These are phyloP conservation scores for Zophobas morio DNA, from an alignment of 1,140 invertebrate genomes.

Conservation along the genomic window DNA sequence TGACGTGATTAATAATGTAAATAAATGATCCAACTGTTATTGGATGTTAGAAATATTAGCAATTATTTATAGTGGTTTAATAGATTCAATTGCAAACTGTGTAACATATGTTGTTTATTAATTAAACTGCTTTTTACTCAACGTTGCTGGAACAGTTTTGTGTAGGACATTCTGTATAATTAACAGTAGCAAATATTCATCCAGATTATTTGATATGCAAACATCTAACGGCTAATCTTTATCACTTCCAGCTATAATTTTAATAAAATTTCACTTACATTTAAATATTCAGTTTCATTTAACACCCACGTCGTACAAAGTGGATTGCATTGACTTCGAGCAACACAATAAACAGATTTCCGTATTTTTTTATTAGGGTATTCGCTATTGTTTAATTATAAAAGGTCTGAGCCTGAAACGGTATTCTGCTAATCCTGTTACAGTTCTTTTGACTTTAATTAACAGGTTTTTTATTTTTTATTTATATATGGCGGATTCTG, in stretches of 20 bases:
- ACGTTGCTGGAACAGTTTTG: background rate
- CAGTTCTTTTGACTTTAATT: slow-evolving; percentile 15
- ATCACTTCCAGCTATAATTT: no score
- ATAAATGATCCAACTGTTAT: slow-evolving; percentile 30
- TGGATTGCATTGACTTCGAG: no score
- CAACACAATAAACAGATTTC: background rate
- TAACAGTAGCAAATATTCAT: no score
- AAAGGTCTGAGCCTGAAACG: slow-evolving; percentile 8
- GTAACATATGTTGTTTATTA: slow-evolving; percentile 33
- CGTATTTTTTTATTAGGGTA: slow-evolving; percentile 15
- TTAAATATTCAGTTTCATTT: no score
- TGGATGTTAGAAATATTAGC: slow-evolving; percentile 10
- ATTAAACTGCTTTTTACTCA: slow-evolving; percentile 17
- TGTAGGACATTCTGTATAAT: no score
- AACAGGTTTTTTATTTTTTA: slow-evolving; percentile 14
- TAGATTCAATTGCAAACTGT: slow-evolving; percentile 32
- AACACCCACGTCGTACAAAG: no score
- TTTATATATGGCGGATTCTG: slow-evolving; percentile 28
- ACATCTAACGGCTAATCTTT: background rate
- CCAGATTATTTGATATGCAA: background rate
- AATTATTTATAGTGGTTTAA: slow-evolving; percentile 42
- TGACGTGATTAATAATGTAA: slow-evolving; percentile 18
- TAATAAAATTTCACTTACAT: no score
- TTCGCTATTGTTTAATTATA: no score
- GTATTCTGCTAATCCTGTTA: slow-evolving; percentile 28